A percentile compares a stretch with the other conserved stretches of the same genome.
Evolutionary conservation across 2,888 invertebrate genomes (phyloP).

Genomic region (Morinoia aosen): DNA sequence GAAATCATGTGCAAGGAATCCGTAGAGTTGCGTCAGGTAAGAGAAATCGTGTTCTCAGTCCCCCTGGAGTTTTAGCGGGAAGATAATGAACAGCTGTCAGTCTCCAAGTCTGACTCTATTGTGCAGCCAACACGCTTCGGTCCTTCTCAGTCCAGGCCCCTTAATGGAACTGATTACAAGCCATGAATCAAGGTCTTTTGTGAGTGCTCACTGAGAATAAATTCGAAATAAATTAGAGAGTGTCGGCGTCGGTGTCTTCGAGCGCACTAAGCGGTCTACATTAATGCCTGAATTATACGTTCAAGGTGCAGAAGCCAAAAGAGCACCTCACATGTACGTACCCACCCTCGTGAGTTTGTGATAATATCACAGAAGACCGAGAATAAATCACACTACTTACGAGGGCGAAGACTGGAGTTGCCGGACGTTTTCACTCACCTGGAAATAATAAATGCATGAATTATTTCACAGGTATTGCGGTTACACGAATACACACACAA

Average conservation of each 20-base stretch:
- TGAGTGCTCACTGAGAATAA: neutral
- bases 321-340: neutral
- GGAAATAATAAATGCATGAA: neutral
- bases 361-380: neutral
- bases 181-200: slow-evolving; percentile 42
- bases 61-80: neutral
- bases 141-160: slow-evolving; percentile 18
- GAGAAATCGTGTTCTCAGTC: slow-evolving; percentile 46
- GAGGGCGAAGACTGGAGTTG: neutral
- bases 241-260: neutral
- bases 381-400: neutral
- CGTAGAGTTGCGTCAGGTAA: slow-evolving; percentile 23
- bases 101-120: slow-evolving; percentile 40
- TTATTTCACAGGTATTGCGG: neutral
- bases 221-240: slow-evolving; percentile 9
- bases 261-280: neutral
- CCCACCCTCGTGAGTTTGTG: neutral
- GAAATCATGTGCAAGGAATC: slow-evolving; percentile 10
- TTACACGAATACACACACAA: neutral
- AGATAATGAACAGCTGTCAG: slow-evolving; percentile 53
- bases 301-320: neutral
- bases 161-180: slow-evolving; percentile 51
- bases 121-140: slow-evolving; percentile 29
- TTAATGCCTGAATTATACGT: neutral
- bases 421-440: neutral